phyloP scores from a whole-genome alignment of 2,797 vertebrate species.

The Takifugu ocellatus region DNA sequence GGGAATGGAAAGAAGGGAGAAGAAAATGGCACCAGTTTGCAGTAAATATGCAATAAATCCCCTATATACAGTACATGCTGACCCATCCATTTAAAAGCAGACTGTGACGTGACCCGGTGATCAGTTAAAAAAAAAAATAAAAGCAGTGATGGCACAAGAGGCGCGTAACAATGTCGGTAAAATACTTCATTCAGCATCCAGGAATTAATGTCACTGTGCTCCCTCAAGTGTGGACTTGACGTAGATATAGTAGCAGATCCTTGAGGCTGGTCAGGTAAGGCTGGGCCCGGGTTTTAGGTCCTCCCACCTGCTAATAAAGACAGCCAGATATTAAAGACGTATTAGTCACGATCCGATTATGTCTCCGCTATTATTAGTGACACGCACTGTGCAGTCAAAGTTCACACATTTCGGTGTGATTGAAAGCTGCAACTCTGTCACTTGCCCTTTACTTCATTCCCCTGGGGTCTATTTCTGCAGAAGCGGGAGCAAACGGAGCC shows the following conservation, averaged over 20 bases:
- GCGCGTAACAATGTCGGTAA: background rate
- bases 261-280: conserved; percentile 67
- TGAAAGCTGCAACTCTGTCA: conserved; percentile 62
- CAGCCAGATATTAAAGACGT: conserved; percentile 16
- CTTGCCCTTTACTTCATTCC: conserved; percentile 65
- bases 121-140: conserved; percentile 5
- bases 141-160: conserved; percentile 73
- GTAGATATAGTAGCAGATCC: conserved; percentile 76
- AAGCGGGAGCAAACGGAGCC: conserved; percentile 43
- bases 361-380: conserved; percentile 1
- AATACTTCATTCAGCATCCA: too few species aligned
- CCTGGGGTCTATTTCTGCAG: conserved; percentile 62
- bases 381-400: conserved; percentile 18
- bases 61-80: conserved; percentile 41
- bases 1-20: background rate
- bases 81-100: conserved; percentile 23
- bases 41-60: conserved; percentile 3
- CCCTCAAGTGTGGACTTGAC: conserved; percentile 9
- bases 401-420: conserved; percentile 27
- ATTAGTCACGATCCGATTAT: conserved; percentile 3
- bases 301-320: conserved; percentile 76
- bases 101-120: conserved; percentile 47
- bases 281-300: conserved; percentile 57
- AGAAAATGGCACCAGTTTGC: conserved; percentile 4
- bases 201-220: background rate